A percentile compares a stretch with the other conserved stretches of the same genome.
Conservation (phyloP, 2,888 invertebrate species). For the Notodonta ziczac region DNA sequence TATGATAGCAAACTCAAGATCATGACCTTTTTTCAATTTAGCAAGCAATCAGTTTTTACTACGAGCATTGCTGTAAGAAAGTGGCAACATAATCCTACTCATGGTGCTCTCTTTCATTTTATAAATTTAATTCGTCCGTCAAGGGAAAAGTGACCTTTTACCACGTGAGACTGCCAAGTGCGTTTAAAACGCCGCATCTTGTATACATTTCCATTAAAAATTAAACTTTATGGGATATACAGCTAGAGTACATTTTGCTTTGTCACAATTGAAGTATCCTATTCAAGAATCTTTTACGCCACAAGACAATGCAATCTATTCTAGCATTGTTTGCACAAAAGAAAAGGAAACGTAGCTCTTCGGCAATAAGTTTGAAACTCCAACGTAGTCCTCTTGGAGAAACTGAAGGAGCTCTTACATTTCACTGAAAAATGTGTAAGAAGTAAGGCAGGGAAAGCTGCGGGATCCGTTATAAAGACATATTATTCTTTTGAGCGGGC, state of each 20-base stretch:
- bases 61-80: slow-evolving; percentile 15
- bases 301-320: slow-evolving; percentile 82
- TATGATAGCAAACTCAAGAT: too few relatives aligned
- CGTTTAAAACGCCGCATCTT: slow-evolving; percentile 37
- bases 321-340: slow-evolving; percentile 39
- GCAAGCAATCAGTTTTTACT: slow-evolving; percentile 2
- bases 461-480: slow-evolving; percentile 81
- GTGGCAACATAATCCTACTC: slow-evolving; percentile 30
- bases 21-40: not conserved
- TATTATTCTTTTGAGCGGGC: slow-evolving; percentile 82
- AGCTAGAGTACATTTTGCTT: slow-evolving; percentile 45
- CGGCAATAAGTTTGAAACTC: slow-evolving; percentile 42
- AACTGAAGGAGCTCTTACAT: slow-evolving; percentile 75
- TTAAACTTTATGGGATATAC: slow-evolving; percentile 32
- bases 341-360: slow-evolving; percentile 32
- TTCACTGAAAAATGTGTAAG: slow-evolving; percentile 81
- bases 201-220: slow-evolving; percentile 24
- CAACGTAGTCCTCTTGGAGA: slow-evolving; percentile 28
- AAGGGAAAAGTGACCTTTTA: slow-evolving; percentile 65
- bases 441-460: slow-evolving; percentile 78
- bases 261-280: slow-evolving; percentile 50
- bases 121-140: slow-evolving; percentile 67
- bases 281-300: slow-evolving; percentile 73
- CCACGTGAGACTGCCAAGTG: slow-evolving; percentile 58
- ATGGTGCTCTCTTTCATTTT: slow-evolving; percentile 43